Percentiles rank a stretch among this genome's conserved stretches.
Evolutionary conservation across 2,797 vertebrate genomes (phyloP).

Genomic region (Zenarchopterus dispar): DNA sequence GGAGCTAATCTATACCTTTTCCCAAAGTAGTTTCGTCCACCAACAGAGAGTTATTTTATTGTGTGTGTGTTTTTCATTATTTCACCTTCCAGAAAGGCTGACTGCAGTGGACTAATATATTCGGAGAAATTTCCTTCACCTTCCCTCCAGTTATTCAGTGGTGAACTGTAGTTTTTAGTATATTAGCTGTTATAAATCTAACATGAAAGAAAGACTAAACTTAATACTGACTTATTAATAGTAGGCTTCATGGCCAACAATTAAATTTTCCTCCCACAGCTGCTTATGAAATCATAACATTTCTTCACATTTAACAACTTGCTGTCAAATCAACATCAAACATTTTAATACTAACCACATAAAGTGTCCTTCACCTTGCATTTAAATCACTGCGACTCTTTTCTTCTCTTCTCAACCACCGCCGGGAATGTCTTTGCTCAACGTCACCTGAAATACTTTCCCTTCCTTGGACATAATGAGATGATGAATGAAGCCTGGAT

Average conservation of each 20-base stretch:
- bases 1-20: not conserved
- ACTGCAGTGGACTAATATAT: not conserved
- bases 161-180: not conserved
- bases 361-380: conserved; percentile 21
- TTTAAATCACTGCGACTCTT: conserved; percentile 7
- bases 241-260: conserved; percentile 7
- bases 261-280: conserved; percentile 15
- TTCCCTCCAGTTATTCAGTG: conserved; percentile 10
- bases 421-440: too few species aligned
- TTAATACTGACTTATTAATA: conserved; percentile 44
- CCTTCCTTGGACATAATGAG: too few species aligned
- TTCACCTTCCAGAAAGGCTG: not conserved
- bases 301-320: conserved; percentile 22
- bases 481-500: not conserved
- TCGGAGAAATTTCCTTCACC: conserved; percentile 9
- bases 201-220: conserved; percentile 13
- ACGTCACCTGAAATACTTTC: too few species aligned
- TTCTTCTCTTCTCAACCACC: too few species aligned
- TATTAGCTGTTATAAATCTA: conserved; percentile 6
- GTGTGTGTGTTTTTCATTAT: not conserved
- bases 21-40: not conserved
- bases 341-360: conserved; percentile 3
- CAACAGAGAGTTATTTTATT: not conserved
- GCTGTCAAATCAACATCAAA: conserved; percentile 22
- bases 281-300: conserved; percentile 12